These are phyloP conservation scores for Leptoteleia sp. DNA, from an alignment of 1,140 invertebrate species.

Conservation along the genomic window DNA sequence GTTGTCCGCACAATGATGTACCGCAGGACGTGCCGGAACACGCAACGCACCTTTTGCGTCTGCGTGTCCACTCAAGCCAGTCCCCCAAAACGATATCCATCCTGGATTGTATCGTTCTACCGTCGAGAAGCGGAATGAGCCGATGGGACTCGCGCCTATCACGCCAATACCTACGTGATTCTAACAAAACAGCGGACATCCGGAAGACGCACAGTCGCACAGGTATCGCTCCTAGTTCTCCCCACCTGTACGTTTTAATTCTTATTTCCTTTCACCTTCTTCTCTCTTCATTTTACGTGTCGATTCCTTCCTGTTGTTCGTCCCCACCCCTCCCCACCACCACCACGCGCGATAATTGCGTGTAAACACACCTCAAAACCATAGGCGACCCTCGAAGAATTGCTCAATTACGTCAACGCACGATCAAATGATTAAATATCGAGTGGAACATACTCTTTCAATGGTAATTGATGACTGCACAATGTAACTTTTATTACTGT, in stretches of 20 bases:
- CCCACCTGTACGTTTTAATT: conserved; percentile 40
- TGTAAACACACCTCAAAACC: conserved; percentile 47
- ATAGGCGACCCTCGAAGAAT: conserved; percentile 23
- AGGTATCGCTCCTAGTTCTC: conserved; percentile 75
- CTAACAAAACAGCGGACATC: conserved; percentile 81
- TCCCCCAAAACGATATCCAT: conserved; percentile 71
- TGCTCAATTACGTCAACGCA: conserved; percentile 10
- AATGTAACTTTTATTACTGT: too few relatives aligned
- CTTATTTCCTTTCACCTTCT: conserved; percentile 62
- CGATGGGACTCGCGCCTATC: conserved; percentile 71
- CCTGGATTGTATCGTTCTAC: conserved; percentile 71
- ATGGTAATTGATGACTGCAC: too few relatives aligned
- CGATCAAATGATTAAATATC: conserved; percentile 2
- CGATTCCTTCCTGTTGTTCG: conserved; percentile 60
- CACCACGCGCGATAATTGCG: conserved; percentile 22
- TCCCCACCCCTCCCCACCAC: conserved; percentile 23
- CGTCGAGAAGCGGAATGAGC: conserved; percentile 65
- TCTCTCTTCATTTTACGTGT: conserved; percentile 57
- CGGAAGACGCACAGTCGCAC: conserved; percentile 79
- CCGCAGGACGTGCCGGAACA: conserved; percentile 63
- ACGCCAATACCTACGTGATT: conserved; percentile 77
- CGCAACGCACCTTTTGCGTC: conserved; percentile 66
- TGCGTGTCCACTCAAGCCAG: conserved; percentile 65
- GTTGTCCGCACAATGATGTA: conserved; percentile 64
- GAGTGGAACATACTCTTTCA: background rate